phyloP scores from a whole-genome alignment of 2,113 vertebrate genomes.

The Cygnus buccinator region DNA sequence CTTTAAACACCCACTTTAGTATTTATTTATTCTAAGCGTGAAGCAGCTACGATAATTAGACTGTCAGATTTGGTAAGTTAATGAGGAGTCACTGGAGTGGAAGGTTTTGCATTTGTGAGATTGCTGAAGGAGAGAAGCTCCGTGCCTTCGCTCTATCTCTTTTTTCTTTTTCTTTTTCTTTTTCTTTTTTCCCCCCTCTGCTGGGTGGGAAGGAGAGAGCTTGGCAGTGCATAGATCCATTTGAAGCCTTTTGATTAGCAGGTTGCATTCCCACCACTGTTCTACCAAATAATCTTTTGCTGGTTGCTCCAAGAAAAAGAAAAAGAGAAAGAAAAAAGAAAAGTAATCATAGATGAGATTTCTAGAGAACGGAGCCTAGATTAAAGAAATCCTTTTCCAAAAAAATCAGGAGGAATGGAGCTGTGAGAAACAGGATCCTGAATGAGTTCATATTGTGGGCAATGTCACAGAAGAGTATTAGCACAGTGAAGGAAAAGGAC shows the following conservation, averaged over 20 bases:
- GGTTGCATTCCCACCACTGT: slow-evolving; percentile 65
- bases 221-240: slow-evolving; percentile 58
- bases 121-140: slow-evolving; percentile 64
- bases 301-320: slow-evolving; percentile 18
- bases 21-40: slow-evolving; percentile 85
- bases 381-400: slow-evolving; percentile 31
- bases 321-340: background rate
- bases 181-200: slow-evolving; percentile 49
- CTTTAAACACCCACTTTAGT: slow-evolving; percentile 82
- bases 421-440: slow-evolving; percentile 15
- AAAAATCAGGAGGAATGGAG: background rate
- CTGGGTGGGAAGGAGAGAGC: slow-evolving; percentile 72
- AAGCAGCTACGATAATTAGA: slow-evolving; percentile 83
- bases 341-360: slow-evolving; percentile 16
- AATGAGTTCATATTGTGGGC: slow-evolving; percentile 10
- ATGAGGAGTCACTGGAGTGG: slow-evolving; percentile 81
- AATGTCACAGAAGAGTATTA: background rate
- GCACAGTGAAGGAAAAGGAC: background rate
- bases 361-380: slow-evolving; percentile 30
- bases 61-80: slow-evolving; percentile 84
- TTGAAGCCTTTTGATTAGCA: slow-evolving; percentile 79
- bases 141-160: slow-evolving; percentile 51
- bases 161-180: slow-evolving; percentile 39
- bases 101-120: slow-evolving; percentile 77
- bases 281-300: slow-evolving; percentile 53